Percentiles rank a stretch among this genome's conserved stretches.
Conservation (phyloP, 2,888 invertebrate genomes). For the Dasysyrphus albostriatus region DNA sequence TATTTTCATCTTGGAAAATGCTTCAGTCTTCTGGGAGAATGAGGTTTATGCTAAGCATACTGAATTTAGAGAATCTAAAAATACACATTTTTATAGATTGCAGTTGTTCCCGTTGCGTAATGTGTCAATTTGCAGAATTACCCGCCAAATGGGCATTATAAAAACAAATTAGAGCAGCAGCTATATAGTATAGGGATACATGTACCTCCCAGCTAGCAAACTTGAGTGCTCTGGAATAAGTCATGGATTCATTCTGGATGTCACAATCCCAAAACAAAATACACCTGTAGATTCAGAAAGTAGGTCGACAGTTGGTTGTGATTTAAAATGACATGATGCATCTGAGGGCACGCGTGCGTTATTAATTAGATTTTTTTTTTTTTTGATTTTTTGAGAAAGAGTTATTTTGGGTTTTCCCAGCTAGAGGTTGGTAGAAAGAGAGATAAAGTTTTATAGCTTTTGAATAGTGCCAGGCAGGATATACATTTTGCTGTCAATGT, state of each 20-base stretch:
- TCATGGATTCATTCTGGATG: constrained; percentile 48
- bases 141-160: constrained; percentile 5
- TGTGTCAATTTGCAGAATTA: constrained; percentile 40
- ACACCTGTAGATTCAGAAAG: constrained; percentile 67
- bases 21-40: constrained; percentile 44
- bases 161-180: constrained; percentile 41
- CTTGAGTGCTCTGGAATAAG: constrained; percentile 50
- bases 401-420: constrained; percentile 24
- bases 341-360: constrained; percentile 46
- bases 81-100: constrained; percentile 31
- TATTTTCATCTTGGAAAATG: constrained; percentile 50
- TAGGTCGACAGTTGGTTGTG: constrained; percentile 47
- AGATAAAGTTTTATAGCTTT: constrained; percentile 28
- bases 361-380: constrained; percentile 45
- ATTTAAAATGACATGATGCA: constrained; percentile 50
- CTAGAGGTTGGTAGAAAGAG: not conserved
- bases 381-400: constrained; percentile 13
- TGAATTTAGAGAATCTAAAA: constrained; percentile 63
- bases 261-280: constrained; percentile 25
- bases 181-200: not conserved
- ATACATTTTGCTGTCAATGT: constrained; percentile 27
- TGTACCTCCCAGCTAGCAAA: not conserved
- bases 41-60: constrained; percentile 32
- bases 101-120: constrained; percentile 72
- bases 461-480: constrained; percentile 1